Conservation (phyloP, 2,797 vertebrate genomes). For the Hapalemur alaotrensis region DNA sequence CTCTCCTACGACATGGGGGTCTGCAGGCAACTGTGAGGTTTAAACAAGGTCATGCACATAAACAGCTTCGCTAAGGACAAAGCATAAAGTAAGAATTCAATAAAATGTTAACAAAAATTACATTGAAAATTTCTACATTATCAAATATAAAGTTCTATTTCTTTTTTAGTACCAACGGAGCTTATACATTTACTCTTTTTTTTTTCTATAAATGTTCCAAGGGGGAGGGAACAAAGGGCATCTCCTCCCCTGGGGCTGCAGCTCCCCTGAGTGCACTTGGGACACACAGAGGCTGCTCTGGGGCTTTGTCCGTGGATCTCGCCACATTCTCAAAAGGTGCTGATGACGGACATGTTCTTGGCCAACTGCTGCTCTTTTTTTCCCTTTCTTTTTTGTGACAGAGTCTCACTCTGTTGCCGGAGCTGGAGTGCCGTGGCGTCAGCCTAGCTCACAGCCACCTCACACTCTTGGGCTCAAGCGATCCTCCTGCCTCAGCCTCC, state of each 20-base stretch:
- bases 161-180: neutral
- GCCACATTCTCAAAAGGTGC: neutral
- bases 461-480: too few species aligned
- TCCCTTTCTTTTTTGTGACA: too few species aligned
- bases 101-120: neutral
- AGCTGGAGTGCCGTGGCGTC: too few species aligned
- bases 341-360: neutral
- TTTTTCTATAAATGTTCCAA: neutral
- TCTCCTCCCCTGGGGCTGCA: neutral
- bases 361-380: neutral
- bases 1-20: neutral
- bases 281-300: rapidly evolving
- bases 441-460: too few species aligned
- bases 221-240: neutral
- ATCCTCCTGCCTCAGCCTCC: too few species aligned
- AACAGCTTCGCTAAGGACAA: neutral
- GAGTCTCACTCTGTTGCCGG: too few species aligned
- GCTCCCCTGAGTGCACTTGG: neutral
- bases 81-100: neutral
- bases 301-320: neutral
- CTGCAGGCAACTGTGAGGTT: neutral
- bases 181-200: neutral
- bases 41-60: neutral
- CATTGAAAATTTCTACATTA: neutral
- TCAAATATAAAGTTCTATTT: neutral